These are phyloP conservation scores for Xiphophorus maculatus DNA, from an alignment of 2,113 vertebrate genomes.

Conservation along the genomic window DNA sequence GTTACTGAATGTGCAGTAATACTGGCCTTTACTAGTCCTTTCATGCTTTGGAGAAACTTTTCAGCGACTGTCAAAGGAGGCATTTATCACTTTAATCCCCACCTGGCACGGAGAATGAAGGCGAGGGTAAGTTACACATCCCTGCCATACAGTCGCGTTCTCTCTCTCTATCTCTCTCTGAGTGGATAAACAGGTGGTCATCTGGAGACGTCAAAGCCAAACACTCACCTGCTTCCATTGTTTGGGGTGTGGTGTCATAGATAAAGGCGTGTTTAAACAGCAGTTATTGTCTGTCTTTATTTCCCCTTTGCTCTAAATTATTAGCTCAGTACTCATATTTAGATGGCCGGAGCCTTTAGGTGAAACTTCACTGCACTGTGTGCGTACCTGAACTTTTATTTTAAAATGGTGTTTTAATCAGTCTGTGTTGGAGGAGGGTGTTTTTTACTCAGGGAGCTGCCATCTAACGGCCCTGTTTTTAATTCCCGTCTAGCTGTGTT, in stretches of 20 bases:
- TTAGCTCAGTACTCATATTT: conserved; percentile 18
- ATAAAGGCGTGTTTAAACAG: conserved; percentile 69
- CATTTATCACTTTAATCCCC: conserved; percentile 78
- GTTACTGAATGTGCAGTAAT: conserved; percentile 49
- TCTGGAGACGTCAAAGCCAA: conserved; percentile 50
- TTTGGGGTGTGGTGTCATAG: conserved; percentile 46
- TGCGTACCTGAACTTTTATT: conserved; percentile 19
- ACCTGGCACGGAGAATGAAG: conserved; percentile 74
- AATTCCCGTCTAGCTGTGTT: conserved; percentile 40
- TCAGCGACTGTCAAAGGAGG: conserved; percentile 68
- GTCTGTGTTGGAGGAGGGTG: background rate
- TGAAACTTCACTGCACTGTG: conserved; percentile 2
- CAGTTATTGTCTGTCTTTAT: conserved; percentile 54
- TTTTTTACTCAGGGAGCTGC: conserved; percentile 10
- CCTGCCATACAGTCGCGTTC: conserved; percentile 51
- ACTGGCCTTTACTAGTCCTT: conserved; percentile 55
- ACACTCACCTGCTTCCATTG: conserved; percentile 69
- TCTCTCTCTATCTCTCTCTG: conserved; percentile 50
- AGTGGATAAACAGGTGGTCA: conserved; percentile 80
- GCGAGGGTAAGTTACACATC: conserved; percentile 68
- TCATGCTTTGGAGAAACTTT: conserved; percentile 75
- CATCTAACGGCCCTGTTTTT: conserved; percentile 17
- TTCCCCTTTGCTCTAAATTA: conserved; percentile 28
- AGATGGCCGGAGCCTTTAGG: conserved; percentile 8
- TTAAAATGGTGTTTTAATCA: conserved; percentile 13